Evolutionary conservation across 2,888 invertebrate genomes (phyloP), one percentile per base, ranked within the genome.

Genomic region (Myopa testacea): DNA sequence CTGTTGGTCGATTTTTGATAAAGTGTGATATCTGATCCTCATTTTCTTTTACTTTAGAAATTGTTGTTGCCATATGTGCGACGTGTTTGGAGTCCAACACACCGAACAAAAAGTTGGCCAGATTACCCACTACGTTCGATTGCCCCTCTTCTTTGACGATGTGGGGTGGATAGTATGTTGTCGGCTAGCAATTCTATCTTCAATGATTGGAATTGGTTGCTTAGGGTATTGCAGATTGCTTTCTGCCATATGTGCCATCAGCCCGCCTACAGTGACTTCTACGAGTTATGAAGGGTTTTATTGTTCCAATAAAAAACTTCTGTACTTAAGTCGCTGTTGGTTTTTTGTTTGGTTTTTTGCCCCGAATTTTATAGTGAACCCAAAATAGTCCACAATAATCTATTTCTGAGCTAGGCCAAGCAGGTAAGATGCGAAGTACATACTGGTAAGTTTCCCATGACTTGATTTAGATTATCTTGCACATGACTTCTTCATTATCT

Each of bases 11-110:
- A n/a, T 58, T 58, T n/a, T 58, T 58, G n/a, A 58, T 58, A 58
- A 58, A 4, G n/a, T 58, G 58, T 58, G 37, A 60, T 50, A 62
- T 60, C 45, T 65, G 67, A 71, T 14, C 62, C 8, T 50, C 19
- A 37, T 60, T 60, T 10, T 60, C 58, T 58, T 50, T 68, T 38
- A 40, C 26, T 26, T 37, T 70, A 19, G 68, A 67, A 40, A 76
- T 76, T 58, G 69, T 76, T 26, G 45, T 19, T 71, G 76, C 62
- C 71, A 76, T 76, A 0, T 76, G 26, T 7, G 60, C 26, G 4
- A 65, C 70, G 16, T 76, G 65, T n/a, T 76, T 38, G 7, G 76
- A 70, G 37, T 76, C 76, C 37, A 76, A n/a, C 26, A 76, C 70
- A 7, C 70, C 76, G 68, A 70, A 68, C 8, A 76, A 50, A 55